These are phyloP conservation scores for Neelides folsomi DNA, from an alignment of 2,888 invertebrate species.

Conservation along the genomic window DNA sequence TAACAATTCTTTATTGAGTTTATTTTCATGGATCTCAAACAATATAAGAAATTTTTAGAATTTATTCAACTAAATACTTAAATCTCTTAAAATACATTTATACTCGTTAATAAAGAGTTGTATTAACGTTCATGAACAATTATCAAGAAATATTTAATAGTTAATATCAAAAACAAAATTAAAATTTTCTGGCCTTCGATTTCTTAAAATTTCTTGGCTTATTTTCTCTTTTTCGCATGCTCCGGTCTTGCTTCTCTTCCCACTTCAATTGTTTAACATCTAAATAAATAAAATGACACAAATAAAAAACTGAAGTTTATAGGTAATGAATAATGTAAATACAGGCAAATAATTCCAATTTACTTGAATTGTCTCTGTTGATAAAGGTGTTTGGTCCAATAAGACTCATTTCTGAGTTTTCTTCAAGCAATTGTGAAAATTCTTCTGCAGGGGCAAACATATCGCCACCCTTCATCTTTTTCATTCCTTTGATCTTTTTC, in stretches of 20 bases:
- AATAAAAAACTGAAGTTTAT: neutral
- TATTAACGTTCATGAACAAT: no score
- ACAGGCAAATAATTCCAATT: conserved; percentile 25
- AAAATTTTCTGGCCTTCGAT: no score
- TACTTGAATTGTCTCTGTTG: conserved; percentile 63
- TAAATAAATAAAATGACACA: conserved; percentile 33
- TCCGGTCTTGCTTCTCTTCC: conserved; percentile 58
- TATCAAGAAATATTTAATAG: no score
- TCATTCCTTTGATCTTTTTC: conserved; percentile 8
- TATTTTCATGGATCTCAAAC: no score
- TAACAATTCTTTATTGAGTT: no score
- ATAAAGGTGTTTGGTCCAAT: conserved; percentile 26
- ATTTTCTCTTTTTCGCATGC: conserved; percentile 38
- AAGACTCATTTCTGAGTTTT: conserved; percentile 50
- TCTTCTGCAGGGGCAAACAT: conserved; percentile 72
- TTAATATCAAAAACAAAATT: no score
- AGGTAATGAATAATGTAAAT: neutral
- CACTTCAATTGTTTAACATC: conserved; percentile 61
- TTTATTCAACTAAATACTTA: no score
- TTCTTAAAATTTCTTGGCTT: no score
- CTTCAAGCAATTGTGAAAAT: conserved; percentile 75
- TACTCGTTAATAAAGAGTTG: no score
- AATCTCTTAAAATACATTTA: no score
- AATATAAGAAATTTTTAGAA: no score
- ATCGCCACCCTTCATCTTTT: conserved; percentile 10